Evolutionary conservation across 2,888 invertebrate genomes (phyloP), one percentile per base, ranked within the genome.

Genomic region (Volucella zonaria): DNA sequence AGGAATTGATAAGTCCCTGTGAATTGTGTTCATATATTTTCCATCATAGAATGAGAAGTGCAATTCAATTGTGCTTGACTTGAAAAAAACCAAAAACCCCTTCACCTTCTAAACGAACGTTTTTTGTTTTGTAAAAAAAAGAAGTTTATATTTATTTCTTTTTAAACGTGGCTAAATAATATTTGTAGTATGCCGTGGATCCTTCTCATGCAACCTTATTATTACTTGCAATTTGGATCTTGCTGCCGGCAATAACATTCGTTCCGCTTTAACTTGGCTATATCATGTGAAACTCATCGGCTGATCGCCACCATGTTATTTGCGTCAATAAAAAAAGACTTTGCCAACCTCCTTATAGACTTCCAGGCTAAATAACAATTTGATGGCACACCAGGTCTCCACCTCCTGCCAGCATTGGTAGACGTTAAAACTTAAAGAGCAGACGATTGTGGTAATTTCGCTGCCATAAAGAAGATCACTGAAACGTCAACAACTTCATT

Each of bases 251-350:
- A 75, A 71, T 71, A 80, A 67, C 70, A 79, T 70, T 83, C 52
- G 66, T 71, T 71, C 45, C 38, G 66, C 54, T 31, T 59, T 58
- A 4, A 14, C 10, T 3, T 61, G 45, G 18, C 40, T 64, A 49
- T 68, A 66, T 49, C 82, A 64, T 70, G 64, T 52, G 47, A 42
- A 51, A n/a, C 56, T 62, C 51, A 45, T 45, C 15, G 73, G 73
- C 79, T 49, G 38, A 56, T 66, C 70, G 31, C 56, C 52, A 71
- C 71, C 79, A 75, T 80, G 80, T 80, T 76, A 83, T 83, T 80
- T 83, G 43, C 71, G 80, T 49, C 80, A 70, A 51, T 83, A 83
- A 58, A 66, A 74, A 42, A 73, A 73, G 31, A 56, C 71, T 71
- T 45, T 10, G n/a, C 45, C 31, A 70, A 49, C 71, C 47, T 23